Evolutionary conservation across 2,888 invertebrate species (phyloP).

Genomic region (Ichneumoninae sp.): DNA sequence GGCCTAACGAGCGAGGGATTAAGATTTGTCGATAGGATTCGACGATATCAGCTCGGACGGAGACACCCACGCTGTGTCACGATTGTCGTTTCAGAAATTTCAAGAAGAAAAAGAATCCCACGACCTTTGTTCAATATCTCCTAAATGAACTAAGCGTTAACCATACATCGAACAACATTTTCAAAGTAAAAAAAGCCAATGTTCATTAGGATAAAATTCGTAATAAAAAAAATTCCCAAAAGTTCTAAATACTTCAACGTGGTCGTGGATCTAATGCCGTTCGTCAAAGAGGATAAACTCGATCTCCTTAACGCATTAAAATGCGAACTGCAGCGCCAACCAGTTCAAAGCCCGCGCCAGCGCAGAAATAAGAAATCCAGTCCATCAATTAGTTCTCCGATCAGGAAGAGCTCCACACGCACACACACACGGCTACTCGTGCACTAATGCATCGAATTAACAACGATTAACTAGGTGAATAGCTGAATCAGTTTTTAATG

Average conservation of each 20-base stretch:
- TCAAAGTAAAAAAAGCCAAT: not conserved
- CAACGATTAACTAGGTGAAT: slow-evolving; percentile 46
- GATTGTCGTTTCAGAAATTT: slow-evolving; percentile 27
- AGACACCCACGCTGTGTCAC: slow-evolving; percentile 69
- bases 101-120: slow-evolving; percentile 1
- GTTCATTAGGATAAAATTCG: not conserved
- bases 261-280: not conserved
- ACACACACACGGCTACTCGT: slow-evolving; percentile 6
- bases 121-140: slow-evolving; percentile 7
- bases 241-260: not conserved
- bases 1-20: slow-evolving; percentile 77
- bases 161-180: not conserved
- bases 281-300: not conserved
- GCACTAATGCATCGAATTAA: slow-evolving; percentile 42
- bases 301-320: not conserved
- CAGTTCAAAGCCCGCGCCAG: not conserved
- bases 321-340: not conserved
- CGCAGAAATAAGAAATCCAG: slow-evolving; percentile 27
- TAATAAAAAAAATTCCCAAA: not conserved
- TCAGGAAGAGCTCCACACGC: slow-evolving; percentile 31
- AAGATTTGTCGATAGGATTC: slow-evolving; percentile 77
- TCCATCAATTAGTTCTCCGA: slow-evolving; percentile 54
- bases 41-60: slow-evolving; percentile 70
- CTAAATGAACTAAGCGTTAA: slow-evolving; percentile 3
- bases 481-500: slow-evolving; percentile 59